These are phyloP conservation scores for Pangasius macronema DNA, from an alignment of 2,797 vertebrate genomes.

Conservation along the genomic window DNA sequence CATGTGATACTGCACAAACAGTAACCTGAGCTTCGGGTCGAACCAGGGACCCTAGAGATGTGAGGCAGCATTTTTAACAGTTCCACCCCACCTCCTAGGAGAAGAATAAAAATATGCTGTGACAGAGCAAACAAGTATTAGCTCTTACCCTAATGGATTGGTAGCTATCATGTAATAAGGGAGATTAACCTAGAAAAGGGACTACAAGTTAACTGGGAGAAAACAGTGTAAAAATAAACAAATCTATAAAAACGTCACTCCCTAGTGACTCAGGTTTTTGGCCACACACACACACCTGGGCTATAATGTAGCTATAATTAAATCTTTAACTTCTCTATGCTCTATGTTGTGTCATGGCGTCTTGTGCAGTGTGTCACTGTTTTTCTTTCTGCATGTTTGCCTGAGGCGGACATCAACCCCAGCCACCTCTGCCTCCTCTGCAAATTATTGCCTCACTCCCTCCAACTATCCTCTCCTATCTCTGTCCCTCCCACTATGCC, in stretches of 20 bases:
- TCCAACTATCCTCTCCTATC: slow-evolving; percentile 10
- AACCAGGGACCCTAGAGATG: not conserved
- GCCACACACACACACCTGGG: not conserved
- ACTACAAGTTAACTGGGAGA: not conserved
- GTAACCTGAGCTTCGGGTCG: not conserved
- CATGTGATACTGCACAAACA: not conserved
- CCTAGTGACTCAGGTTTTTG: not conserved
- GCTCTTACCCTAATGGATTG: not conserved
- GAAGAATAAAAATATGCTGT: not conserved
- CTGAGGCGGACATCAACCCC: slow-evolving; percentile 17
- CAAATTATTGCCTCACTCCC: slow-evolving; percentile 24
- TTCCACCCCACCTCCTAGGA: not conserved
- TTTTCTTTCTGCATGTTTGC: slow-evolving; percentile 17
- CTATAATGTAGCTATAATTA: not conserved
- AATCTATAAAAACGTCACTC: not conserved
- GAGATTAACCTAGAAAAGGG: not conserved
- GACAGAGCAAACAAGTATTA: not conserved
- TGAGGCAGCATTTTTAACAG: not conserved
- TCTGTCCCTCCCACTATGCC: not conserved
- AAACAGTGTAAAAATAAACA: not conserved
- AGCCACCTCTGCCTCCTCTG: slow-evolving; percentile 14
- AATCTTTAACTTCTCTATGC: not conserved
- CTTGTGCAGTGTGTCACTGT: not conserved
- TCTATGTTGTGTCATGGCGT: slow-evolving; percentile 12
- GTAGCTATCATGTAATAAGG: not conserved